Conservation (phyloP, 2,797 vertebrate genomes). For the Mionectes olivaceus region DNA sequence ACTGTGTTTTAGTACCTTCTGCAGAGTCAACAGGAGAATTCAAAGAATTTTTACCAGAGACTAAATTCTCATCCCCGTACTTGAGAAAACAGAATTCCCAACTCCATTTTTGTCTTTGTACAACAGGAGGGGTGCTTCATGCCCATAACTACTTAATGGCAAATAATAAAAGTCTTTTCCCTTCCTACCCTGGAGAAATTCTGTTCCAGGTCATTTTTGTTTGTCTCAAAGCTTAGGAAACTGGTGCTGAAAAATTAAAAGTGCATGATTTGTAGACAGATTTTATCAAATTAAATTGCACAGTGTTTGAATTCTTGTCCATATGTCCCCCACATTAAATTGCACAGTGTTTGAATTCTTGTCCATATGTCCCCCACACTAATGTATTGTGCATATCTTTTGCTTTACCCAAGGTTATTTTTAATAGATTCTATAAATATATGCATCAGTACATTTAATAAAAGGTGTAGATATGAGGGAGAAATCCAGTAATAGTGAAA, state of each 20-base stretch:
- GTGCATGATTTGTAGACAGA: background rate
- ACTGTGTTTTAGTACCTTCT: background rate
- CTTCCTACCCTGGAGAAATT: background rate
- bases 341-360: background rate
- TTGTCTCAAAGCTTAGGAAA: background rate
- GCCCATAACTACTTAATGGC: background rate
- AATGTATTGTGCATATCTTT: background rate
- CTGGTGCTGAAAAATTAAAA: background rate
- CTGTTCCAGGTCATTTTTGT: background rate
- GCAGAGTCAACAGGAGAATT: background rate
- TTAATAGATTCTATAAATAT: background rate
- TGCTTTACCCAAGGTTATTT: background rate
- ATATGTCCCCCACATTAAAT: background rate
- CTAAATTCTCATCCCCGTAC: background rate
- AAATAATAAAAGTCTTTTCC: background rate
- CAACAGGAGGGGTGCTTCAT: background rate
- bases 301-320: too few species aligned
- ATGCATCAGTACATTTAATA: background rate
- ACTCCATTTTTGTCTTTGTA: background rate
- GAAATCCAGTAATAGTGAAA: background rate
- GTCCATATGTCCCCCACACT: background rate
- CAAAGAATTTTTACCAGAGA: background rate
- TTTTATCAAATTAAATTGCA: background rate
- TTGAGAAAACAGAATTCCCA: background rate
- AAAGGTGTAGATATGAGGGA: background rate